Evolutionary conservation across 2,888 invertebrate species (phyloP).

Genomic region (Strigamia crassipes): DNA sequence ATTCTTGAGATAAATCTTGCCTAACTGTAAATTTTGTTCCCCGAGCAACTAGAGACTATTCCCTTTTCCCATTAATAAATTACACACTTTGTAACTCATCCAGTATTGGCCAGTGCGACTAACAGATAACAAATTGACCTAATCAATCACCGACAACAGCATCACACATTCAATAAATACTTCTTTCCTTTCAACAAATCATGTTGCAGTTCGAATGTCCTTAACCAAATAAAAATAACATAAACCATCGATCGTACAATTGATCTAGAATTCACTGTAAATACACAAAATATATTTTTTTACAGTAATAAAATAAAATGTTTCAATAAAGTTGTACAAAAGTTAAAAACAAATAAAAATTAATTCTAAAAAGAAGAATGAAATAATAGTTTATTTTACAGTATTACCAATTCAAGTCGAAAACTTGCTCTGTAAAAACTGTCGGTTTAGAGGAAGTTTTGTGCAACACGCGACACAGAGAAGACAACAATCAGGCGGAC

Average conservation of each 20-base stretch:
- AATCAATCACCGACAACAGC: slow-evolving; percentile 12
- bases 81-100: neutral
- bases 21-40: neutral
- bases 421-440: neutral
- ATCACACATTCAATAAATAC: neutral
- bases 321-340: too few relatives aligned
- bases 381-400: too few relatives aligned
- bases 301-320: too few relatives aligned
- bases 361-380: too few relatives aligned
- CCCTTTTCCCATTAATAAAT: neutral
- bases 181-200: neutral
- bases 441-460: neutral
- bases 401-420: neutral
- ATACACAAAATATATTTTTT: neutral
- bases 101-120: neutral
- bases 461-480: neutral
- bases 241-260: neutral
- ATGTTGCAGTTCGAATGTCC: too few relatives aligned
- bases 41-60: neutral
- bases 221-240: neutral
- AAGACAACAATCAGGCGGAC: too few relatives aligned
- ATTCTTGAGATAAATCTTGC: neutral
- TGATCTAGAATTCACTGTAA: neutral
- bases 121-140: slow-evolving; percentile 6
- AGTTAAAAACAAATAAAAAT: too few relatives aligned